These are phyloP conservation scores for Zoanthus gigantus DNA, from an alignment of 92 coral and sea anemone species.

Conservation along the genomic window DNA sequence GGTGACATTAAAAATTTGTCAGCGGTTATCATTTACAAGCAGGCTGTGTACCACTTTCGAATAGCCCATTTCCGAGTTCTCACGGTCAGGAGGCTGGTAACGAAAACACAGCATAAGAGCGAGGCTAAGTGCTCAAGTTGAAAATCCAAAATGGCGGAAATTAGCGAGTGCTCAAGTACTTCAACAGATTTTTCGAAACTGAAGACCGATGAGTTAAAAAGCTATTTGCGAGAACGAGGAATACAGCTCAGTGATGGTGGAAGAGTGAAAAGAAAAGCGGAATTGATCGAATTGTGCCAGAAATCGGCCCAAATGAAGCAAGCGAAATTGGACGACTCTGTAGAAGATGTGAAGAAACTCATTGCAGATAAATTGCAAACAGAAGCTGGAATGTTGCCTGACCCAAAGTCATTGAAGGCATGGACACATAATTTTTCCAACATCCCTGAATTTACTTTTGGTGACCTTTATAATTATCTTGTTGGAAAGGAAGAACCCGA, in stretches of 20 bases:
- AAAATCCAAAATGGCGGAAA: slow-evolving; percentile 28
- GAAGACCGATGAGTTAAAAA: slow-evolving; percentile 34
- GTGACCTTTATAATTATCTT: slow-evolving; percentile 36
- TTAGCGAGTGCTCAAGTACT: slow-evolving; percentile 9
- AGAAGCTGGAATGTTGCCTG: slow-evolving; percentile 45
- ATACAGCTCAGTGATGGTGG: slow-evolving; percentile 52
- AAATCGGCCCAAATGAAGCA: slow-evolving; percentile 53
- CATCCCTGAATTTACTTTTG: slow-evolving; percentile 38
- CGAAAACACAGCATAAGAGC: slow-evolving; percentile 26
- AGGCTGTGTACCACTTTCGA: neutral
- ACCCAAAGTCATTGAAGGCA: slow-evolving; percentile 46
- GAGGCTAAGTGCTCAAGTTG: slow-evolving; percentile 33
- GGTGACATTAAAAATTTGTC: no score
- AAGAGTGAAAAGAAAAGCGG: slow-evolving; percentile 40
- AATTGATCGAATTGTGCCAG: slow-evolving; percentile 40
- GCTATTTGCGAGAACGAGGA: slow-evolving; percentile 51
- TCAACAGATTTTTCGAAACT: slow-evolving; percentile 32
- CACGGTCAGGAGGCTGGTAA: slow-evolving; percentile 21
- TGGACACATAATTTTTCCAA: slow-evolving; percentile 20
- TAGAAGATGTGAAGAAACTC: slow-evolving; percentile 11
- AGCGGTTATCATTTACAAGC: no score
- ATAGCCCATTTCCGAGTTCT: slow-evolving; percentile 34
- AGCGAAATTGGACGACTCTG: slow-evolving; percentile 39
- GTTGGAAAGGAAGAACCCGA: slow-evolving; percentile 29
- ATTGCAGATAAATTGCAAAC: slow-evolving; percentile 19